Evolutionary conservation across 2,888 invertebrate species (phyloP).

Genomic region (Anticlea derivata): DNA sequence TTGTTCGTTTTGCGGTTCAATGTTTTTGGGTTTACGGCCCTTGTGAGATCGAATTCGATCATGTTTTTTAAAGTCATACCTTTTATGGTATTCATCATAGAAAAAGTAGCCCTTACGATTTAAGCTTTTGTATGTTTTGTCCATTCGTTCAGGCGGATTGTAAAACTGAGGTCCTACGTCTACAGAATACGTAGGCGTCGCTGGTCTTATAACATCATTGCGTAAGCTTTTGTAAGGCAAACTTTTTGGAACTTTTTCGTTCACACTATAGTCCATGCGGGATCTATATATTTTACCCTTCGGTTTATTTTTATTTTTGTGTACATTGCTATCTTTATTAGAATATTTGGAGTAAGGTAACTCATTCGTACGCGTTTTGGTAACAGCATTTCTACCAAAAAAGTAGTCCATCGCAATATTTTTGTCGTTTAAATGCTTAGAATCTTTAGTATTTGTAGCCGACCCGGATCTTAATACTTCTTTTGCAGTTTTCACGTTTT

Average conservation of each 20-base stretch:
- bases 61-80: too few species aligned
- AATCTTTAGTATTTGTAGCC: background rate
- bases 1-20: too few species aligned
- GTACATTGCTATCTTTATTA: background rate
- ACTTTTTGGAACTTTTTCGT: background rate
- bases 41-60: too few species aligned
- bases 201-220: slow-evolving; percentile 6
- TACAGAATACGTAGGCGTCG: slow-evolving; percentile 1
- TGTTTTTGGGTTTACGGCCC: too few species aligned
- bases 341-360: background rate
- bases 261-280: background rate
- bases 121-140: too few species aligned
- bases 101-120: too few species aligned
- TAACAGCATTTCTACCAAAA: slow-evolving; percentile 33
- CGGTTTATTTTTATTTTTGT: background rate
- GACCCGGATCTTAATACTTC: background rate
- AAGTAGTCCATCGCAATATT: slow-evolving; percentile 42
- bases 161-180: too few species aligned
- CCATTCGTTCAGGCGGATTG: too few species aligned
- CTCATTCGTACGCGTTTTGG: background rate
- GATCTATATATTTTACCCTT: background rate
- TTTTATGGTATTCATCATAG: too few species aligned
- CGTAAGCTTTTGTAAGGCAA: too few species aligned
- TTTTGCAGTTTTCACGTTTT: background rate
- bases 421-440: background rate